Base-by-base conservation (phyloP, 2,113 vertebrate species). In the Lagopus leucura region DNA sequence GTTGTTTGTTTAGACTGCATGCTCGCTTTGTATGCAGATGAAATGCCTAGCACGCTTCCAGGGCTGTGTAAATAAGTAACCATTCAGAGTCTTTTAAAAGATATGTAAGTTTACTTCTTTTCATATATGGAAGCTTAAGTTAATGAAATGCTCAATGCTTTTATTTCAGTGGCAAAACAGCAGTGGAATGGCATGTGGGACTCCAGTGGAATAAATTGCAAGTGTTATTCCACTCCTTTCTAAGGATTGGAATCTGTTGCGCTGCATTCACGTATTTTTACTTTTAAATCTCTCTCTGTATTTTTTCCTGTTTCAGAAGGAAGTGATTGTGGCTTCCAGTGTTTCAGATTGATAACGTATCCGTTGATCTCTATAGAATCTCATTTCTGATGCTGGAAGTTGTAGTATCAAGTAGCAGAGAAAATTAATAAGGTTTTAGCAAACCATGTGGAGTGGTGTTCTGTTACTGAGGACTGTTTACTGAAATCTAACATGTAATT, bases 241-340 rank as follows among this genome's bases (percentile, higher is more conserved):
- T 89, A 87, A 93, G 95, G 97, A 97, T 96, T 95, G 79, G 90
- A 92, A 97, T 97, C 86, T 94, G 73, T 77, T 93, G 83, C 42
- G 54, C 79, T 88, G 93, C 87, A 97, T 95, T 97, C 96, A 87
- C 57, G 70, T 95, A 87, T 92, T 93, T 22, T 85, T 92, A 57
- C 86, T 61, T 61, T 25, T 93, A 95, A 91, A 96, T 79, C 90
- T 91, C 77, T 64, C 82, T 69, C 89, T 65, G 47, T 82, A 89
- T 85, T 66, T 71, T 43, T 48, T 43, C 40, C 85, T 74, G 78
- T 93, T 97, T 93, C 70, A 28, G 70, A 92, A 88, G 36, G 92
- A 80, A 92, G 70, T n/a, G 18, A 84, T 57, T 92, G 63, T 38
- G 75, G 90, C 70, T 95, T 93, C 72, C 86, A 75, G 82, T 58